Evolutionary conservation across 2,113 vertebrate species (phyloP).

Genomic region (Tachysurus fulvidraco): DNA sequence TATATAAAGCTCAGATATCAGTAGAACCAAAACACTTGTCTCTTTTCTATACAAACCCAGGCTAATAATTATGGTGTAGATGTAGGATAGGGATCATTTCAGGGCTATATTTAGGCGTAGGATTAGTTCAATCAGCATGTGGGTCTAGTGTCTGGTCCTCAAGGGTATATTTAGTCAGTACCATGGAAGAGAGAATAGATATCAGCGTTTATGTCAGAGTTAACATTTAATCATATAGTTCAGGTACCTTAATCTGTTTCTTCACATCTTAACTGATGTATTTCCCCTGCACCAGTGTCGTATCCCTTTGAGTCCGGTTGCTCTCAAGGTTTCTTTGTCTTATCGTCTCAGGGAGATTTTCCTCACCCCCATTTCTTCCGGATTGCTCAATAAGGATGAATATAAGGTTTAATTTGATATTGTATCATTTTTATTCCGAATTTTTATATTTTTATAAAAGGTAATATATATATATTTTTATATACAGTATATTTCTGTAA

Average conservation of each 20-base stretch:
- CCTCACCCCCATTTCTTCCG: too few species aligned
- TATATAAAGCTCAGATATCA: slow-evolving; percentile 9
- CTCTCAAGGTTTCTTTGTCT: too few species aligned
- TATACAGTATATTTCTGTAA: too few species aligned
- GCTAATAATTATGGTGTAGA: neutral
- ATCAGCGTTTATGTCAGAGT: neutral
- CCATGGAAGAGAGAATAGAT: neutral
- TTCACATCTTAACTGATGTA: too few species aligned
- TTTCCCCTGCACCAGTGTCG: too few species aligned
- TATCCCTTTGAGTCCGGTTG: too few species aligned
- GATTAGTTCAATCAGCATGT: neutral
- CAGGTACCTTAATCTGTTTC: neutral
- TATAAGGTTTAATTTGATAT: too few species aligned
- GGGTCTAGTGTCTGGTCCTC: neutral
- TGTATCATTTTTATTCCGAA: too few species aligned
- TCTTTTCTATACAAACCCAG: neutral
- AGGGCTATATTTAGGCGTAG: neutral
- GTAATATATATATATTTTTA: too few species aligned
- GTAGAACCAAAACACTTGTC: slow-evolving; percentile 14
- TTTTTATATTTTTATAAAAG: too few species aligned
- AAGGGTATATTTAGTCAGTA: neutral
- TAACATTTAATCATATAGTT: neutral
- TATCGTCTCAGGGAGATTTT: too few species aligned
- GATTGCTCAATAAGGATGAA: too few species aligned
- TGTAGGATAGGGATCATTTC: neutral